A percentile compares a stretch with the other conserved stretches of the same genome.
These are phyloP conservation scores for Rhabdomys dilectus DNA, from an alignment of 2,113 vertebrate genomes.

Conservation along the genomic window DNA sequence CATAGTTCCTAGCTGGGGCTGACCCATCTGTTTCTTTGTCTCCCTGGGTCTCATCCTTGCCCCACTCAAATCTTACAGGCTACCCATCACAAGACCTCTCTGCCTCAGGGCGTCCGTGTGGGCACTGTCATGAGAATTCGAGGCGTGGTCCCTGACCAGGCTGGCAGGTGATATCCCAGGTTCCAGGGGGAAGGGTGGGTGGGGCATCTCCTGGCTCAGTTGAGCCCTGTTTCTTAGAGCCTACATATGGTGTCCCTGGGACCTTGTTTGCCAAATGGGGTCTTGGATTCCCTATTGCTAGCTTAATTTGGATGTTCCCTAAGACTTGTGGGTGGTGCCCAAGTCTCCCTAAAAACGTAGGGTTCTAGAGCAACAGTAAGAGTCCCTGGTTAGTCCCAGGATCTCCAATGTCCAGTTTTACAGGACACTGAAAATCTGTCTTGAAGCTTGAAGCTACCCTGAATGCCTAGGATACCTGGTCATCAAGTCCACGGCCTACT, in stretches of 20 bases:
- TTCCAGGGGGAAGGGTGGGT: fast-evolving
- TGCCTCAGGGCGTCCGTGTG: neutral
- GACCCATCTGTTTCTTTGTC: neutral
- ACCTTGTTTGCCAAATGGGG: neutral
- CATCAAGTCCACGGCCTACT: neutral
- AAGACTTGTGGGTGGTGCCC: neutral
- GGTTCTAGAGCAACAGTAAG: neutral
- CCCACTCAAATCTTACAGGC: conserved; percentile 17
- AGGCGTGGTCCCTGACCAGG: conserved; percentile 25
- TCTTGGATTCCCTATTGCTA: neutral
- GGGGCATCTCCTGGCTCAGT: neutral
- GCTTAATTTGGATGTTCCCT: neutral
- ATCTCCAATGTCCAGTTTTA: neutral
- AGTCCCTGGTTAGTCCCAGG: neutral
- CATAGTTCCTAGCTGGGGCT: neutral
- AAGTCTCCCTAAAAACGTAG: neutral
- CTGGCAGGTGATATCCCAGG: conserved; percentile 57
- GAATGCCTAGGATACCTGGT: too few relatives aligned
- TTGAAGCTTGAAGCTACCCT: neutral
- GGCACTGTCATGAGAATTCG: conserved; percentile 59
- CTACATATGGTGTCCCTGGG: neutral
- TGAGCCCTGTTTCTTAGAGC: neutral
- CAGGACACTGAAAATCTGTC: neutral
- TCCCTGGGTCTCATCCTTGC: neutral
- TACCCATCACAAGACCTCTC: neutral